These are phyloP conservation scores for Enteromius unitaeniatus DNA, from an alignment of 2,797 vertebrate genomes.

Conservation along the genomic window DNA sequence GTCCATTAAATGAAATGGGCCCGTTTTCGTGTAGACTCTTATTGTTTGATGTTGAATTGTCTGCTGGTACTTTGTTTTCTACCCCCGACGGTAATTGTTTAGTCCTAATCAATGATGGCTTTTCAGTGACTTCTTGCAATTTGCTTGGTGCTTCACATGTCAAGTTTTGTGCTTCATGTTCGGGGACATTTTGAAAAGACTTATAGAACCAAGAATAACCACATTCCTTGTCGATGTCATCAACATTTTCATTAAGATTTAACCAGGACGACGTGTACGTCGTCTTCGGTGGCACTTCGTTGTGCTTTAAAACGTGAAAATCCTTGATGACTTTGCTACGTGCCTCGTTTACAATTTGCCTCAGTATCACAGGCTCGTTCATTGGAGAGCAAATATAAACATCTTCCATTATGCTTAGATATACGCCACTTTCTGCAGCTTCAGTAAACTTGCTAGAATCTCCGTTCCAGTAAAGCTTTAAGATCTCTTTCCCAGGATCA, in stretches of 20 bases:
- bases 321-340: slow-evolving; percentile 30
- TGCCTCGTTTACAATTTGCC: slow-evolving; percentile 39
- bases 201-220: slow-evolving; percentile 61
- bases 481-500: accelerated
- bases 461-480: slow-evolving; percentile 61
- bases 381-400: neutral
- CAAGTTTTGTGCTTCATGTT: neutral
- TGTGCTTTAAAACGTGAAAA: slow-evolving; percentile 63
- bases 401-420: neutral
- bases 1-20: neutral
- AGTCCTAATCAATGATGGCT: neutral
- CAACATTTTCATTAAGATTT: slow-evolving; percentile 70
- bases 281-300: slow-evolving; percentile 55
- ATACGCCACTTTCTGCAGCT: neutral
- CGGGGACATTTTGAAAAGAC: neutral
- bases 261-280: slow-evolving; percentile 73
- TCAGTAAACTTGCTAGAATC: accelerated
- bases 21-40: neutral
- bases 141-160: neutral
- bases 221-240: slow-evolving; percentile 76
- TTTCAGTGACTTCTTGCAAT: neutral
- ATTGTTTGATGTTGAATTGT: neutral
- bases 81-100: neutral
- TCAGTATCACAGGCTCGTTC: slow-evolving; percentile 62
- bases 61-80: neutral